These are phyloP conservation scores for Festucalex cinctus DNA, from an alignment of 2,113 vertebrate genomes.

Conservation along the genomic window DNA sequence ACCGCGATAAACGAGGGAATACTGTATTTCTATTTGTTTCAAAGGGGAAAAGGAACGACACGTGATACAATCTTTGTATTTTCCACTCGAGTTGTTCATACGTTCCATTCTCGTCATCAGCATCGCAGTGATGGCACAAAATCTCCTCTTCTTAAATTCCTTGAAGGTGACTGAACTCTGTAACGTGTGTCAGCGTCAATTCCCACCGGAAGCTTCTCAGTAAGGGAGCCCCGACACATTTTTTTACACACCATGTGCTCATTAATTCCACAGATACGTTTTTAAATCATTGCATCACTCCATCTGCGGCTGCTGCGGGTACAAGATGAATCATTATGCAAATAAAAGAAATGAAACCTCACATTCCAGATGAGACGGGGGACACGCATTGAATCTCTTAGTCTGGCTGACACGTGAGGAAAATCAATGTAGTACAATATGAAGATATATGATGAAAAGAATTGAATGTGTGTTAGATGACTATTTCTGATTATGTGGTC, in stretches of 20 bases:
- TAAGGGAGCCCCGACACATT: slow-evolving; percentile 24
- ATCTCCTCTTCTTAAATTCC: slow-evolving; percentile 13
- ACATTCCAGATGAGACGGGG: background rate
- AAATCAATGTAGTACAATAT: background rate
- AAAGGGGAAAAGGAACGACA: too few species aligned
- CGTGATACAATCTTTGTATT: background rate
- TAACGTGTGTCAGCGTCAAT: slow-evolving; percentile 10
- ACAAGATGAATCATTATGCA: background rate
- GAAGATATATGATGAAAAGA: background rate
- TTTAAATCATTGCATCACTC: background rate
- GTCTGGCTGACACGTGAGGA: background rate
- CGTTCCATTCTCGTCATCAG: background rate
- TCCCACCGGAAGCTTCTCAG: slow-evolving; percentile 36
- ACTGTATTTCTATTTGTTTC: slow-evolving; percentile 1
- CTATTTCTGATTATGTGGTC: too few species aligned
- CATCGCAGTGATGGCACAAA: background rate
- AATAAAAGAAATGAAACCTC: background rate
- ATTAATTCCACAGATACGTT: slow-evolving; percentile 24
- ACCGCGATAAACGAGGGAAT: too few species aligned
- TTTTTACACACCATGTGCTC: slow-evolving; percentile 30
- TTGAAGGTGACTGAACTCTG: slow-evolving; percentile 25
- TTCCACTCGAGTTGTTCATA: background rate
- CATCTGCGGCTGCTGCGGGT: slow-evolving; percentile 9
- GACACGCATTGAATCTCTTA: background rate
- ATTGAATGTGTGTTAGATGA: too few species aligned